Base-by-base conservation (phyloP, 2,797 vertebrate species). In the Scomberomorus guttatus region DNA sequence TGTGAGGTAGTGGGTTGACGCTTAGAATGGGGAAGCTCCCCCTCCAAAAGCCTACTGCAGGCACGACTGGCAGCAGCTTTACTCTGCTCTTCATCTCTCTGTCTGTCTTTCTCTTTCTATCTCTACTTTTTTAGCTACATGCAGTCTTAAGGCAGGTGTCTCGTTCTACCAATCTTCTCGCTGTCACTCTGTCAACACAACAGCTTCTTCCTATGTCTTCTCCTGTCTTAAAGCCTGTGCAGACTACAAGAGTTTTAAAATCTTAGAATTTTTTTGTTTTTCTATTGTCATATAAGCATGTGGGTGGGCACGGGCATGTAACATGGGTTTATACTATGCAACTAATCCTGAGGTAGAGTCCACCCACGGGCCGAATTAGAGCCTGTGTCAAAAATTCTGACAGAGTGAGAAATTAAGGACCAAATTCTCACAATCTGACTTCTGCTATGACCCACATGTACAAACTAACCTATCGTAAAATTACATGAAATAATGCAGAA, bases 11-110 rank as follows among this genome's bases (percentile, higher is more conserved):
- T 6, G 6, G 17, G 76, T 24, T 60, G 58, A 57, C 75, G 64
- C 65, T 32, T 71, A 59, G 74, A 74, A 54, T 22, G 44, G 50
- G 59, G 65, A 68, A 24, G 27, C 64, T 14, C 73, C 59, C 14
- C 54, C 18, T 57, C 18, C 6, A 37, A 62, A 72, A 68, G 42
- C 42, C 50, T 17, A 64, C 48, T 66, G 54, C 58, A 73, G 69
- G 79, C 48, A 39, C 46, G 51, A 37, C 20, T 42, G 37, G 54
- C 25, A n/a, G n/a, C 24, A n/a, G 3, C 20, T 80, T 61, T 6
- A 15, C 48, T 73, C 60, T 52, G 13, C 22, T 46, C n/a, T 55
- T 66, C 39, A 54, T 56, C 29, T 24, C 32, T 54, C 10, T 1
- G 0, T 39, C 2, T 34, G 5, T 37, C 4, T 56, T 2, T 55